Percentiles rank a stretch among this genome's conserved stretches.
phyloP scores from a whole-genome alignment of 1,140 invertebrate genomes.

The Aphelenchoides fujianensis region DNA sequence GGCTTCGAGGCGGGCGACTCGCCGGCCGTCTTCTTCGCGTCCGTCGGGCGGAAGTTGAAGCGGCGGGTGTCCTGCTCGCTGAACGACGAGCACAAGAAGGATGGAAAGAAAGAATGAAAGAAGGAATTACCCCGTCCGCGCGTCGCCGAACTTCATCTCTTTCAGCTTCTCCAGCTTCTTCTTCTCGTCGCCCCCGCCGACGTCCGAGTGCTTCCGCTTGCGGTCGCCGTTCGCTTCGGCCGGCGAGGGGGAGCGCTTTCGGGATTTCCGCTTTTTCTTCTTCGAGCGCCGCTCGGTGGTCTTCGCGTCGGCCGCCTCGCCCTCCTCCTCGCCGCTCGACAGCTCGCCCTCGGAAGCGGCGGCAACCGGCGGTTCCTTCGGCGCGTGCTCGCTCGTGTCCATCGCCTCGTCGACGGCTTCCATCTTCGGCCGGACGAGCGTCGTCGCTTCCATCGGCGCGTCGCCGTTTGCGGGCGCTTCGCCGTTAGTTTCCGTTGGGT shows the following conservation, averaged over 20 bases:
- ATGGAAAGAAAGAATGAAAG: not conserved
- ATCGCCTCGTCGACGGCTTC: no score
- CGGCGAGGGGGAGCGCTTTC: no score
- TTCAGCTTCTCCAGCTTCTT: conserved; percentile 16
- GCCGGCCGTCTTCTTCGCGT: not conserved
- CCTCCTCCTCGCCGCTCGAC: not conserved
- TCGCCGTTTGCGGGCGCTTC: not conserved
- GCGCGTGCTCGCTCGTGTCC: no score
- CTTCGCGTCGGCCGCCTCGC: not conserved
- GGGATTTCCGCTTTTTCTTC: no score
- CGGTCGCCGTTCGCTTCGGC: not conserved
- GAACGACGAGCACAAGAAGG: no score
- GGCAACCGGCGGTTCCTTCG: conserved; percentile 1
- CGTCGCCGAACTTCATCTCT: not conserved
- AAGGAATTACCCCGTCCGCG: not conserved
- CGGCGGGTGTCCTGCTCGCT: conserved; percentile 1
- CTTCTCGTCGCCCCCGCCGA: conserved; percentile 4
- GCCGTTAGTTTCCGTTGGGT: not conserved
- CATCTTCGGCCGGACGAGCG: no score
- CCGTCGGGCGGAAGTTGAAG: conserved; percentile 12
- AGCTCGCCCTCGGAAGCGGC: not conserved
- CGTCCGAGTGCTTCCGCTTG: not conserved
- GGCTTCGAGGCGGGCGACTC: not conserved
- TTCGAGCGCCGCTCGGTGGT: not conserved
- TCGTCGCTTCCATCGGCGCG: not conserved